Conservation (phyloP, 2,797 vertebrate genomes). For the Notolepis coatsorum region DNA sequence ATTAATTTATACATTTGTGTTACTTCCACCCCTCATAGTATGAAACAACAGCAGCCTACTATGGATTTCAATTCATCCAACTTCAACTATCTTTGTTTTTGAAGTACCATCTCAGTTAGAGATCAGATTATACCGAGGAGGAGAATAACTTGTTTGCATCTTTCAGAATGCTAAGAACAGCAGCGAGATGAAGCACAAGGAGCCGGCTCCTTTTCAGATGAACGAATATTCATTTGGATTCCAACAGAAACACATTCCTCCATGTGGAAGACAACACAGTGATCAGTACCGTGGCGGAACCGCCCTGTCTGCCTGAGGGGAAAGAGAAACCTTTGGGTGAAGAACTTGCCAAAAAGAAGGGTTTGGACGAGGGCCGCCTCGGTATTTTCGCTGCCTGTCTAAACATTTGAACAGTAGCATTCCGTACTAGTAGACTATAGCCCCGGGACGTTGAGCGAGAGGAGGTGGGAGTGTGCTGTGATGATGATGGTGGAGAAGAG, state of each 20-base stretch:
- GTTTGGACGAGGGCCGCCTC: slow-evolving; percentile 9
- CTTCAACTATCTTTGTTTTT: neutral
- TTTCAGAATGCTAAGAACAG: too few species aligned
- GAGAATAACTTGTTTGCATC: too few species aligned
- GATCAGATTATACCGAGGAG: too few species aligned
- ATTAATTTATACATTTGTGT: too few species aligned
- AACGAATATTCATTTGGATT: too few species aligned
- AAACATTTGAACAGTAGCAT: slow-evolving; percentile 55
- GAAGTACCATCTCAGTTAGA: too few species aligned
- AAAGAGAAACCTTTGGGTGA: slow-evolving; percentile 16
- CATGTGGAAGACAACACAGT: neutral
- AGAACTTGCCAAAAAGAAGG: too few species aligned
- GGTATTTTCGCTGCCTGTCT: slow-evolving; percentile 46
- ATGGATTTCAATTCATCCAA: too few species aligned
- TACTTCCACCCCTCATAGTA: too few species aligned
- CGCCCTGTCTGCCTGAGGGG: neutral
- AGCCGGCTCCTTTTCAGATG: too few species aligned
- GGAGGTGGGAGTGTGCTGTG: slow-evolving; percentile 32
- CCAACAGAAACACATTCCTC: neutral
- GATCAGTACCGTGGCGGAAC: neutral
- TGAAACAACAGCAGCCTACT: too few species aligned
- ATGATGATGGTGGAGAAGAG: slow-evolving; percentile 44
- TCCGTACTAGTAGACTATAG: slow-evolving; percentile 12
- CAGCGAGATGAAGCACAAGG: too few species aligned
- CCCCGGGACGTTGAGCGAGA: slow-evolving; percentile 31